Percentiles rank a stretch among this genome's conserved stretches.
Evolutionary conservation across 2,797 vertebrate species (phyloP).

Genomic region (Acanthis flammea): DNA sequence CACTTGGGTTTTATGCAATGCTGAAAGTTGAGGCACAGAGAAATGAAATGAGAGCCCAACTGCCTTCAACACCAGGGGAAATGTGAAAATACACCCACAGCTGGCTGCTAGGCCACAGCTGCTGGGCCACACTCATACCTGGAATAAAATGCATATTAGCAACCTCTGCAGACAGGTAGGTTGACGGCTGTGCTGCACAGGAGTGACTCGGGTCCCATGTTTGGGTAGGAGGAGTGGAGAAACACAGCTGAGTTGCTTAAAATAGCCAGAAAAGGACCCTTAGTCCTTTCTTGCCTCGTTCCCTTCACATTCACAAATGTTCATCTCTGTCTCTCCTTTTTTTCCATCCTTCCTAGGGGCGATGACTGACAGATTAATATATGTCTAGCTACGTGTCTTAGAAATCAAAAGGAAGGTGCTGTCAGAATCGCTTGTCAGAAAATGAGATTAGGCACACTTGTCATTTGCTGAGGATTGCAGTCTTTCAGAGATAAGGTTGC

Average conservation of each 20-base stretch:
- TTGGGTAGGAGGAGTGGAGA: background rate
- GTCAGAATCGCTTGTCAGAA: conserved; percentile 92
- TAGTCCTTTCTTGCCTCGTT: conserved; percentile 65
- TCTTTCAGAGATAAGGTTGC: conserved; percentile 90
- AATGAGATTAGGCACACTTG: conserved; percentile 93
- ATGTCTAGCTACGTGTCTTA: conserved; percentile 93
- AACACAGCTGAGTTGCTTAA: background rate
- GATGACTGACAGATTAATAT: conserved; percentile 98
- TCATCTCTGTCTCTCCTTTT: conserved; percentile 70
- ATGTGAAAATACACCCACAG: background rate
- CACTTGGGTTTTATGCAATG: background rate
- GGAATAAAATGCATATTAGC: background rate
- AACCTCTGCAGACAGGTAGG: background rate
- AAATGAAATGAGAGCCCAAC: background rate
- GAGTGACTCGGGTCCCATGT: background rate
- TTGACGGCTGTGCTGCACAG: background rate
- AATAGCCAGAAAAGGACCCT: conserved; percentile 54
- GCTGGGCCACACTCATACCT: background rate
- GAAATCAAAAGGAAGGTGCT: conserved; percentile 92
- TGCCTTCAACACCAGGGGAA: background rate
- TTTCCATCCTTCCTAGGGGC: conserved; percentile 74
- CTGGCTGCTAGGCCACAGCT: background rate
- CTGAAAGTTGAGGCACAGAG: background rate
- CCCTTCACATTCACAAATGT: conserved; percentile 77
- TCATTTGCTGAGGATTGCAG: conserved; percentile 89